Conservation (phyloP, 2,888 invertebrate genomes). For the Cancer borealis region DNA sequence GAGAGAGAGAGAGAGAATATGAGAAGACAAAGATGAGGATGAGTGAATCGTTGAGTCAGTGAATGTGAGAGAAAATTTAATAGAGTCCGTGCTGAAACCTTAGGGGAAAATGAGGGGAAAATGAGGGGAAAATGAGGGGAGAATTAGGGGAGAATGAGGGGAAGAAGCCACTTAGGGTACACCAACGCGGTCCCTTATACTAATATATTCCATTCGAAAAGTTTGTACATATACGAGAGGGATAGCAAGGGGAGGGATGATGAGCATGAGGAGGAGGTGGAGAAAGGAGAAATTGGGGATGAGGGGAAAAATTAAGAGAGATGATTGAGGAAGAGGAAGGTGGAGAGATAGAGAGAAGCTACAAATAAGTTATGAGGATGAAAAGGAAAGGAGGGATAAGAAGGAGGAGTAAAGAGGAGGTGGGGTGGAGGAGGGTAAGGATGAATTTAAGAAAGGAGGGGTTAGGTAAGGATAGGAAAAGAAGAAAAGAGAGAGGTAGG, state of each 20-base stretch:
- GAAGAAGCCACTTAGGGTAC: not conserved
- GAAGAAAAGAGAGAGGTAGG: too few species aligned
- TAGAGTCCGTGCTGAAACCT: too few species aligned
- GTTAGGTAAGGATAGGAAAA: not conserved
- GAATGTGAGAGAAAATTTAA: not conserved
- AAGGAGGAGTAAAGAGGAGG: not conserved
- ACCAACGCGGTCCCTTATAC: not conserved
- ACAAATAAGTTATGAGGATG: not conserved
- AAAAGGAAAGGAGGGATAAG: not conserved
- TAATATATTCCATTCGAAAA: conserved; percentile 24
- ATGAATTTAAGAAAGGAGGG: not conserved
- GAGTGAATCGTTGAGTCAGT: too few species aligned
- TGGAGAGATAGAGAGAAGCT: conserved; percentile 14
- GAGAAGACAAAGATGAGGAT: not conserved
- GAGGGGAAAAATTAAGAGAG: not conserved
- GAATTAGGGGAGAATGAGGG: not conserved
- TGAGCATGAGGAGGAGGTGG: not conserved
- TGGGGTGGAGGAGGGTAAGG: not conserved
- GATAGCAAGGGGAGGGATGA: not conserved
- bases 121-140: not conserved
- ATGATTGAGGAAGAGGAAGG: not conserved
- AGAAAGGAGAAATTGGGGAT: not conserved
- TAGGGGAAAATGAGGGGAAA: not conserved
- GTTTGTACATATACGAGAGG: not conserved
- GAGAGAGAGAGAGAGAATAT: conserved; percentile 7